Evolutionary conservation across 2,113 vertebrate species (phyloP).

Genomic region (Indicator maculatus): DNA sequence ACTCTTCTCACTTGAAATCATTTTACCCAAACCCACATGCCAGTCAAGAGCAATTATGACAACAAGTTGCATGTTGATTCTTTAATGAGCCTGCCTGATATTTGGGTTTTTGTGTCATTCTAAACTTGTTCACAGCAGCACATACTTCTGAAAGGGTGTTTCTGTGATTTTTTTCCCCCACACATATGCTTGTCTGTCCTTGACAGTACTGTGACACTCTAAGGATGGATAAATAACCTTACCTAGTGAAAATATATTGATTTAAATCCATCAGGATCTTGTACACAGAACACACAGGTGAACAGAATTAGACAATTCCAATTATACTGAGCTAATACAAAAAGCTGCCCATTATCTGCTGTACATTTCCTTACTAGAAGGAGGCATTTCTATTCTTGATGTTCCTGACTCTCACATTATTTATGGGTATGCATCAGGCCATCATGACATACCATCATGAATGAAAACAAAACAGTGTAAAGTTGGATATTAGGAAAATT

Average conservation of each 20-base stretch:
- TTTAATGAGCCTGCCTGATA: constrained; percentile 52
- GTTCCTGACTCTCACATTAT: not conserved
- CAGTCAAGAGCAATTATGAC: constrained; percentile 76
- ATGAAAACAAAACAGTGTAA: too few relatives aligned
- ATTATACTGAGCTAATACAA: not conserved
- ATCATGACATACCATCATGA: not conserved
- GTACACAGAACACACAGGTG: not conserved
- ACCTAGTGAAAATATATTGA: not conserved
- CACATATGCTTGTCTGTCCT: not conserved
- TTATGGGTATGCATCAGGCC: not conserved
- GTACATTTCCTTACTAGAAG: not conserved
- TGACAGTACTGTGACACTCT: not conserved
- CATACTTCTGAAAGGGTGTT: not conserved
- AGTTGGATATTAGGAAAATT: not conserved
- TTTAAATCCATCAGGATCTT: not conserved
- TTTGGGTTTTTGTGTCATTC: constrained; percentile 67
- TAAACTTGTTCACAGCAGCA: constrained; percentile 58
- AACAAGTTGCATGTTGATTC: constrained; percentile 50
- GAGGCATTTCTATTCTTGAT: not conserved
- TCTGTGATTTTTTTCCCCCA: not conserved
- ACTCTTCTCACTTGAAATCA: constrained; percentile 28
- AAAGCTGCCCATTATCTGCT: not conserved
- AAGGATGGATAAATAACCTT: not conserved
- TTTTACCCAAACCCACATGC: constrained; percentile 62
- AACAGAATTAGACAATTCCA: not conserved